A percentile compares a stretch with the other conserved stretches of the same genome.
phyloP scores from a whole-genome alignment of 2,888 invertebrate genomes.

The Thymelicus sylvestris region DNA sequence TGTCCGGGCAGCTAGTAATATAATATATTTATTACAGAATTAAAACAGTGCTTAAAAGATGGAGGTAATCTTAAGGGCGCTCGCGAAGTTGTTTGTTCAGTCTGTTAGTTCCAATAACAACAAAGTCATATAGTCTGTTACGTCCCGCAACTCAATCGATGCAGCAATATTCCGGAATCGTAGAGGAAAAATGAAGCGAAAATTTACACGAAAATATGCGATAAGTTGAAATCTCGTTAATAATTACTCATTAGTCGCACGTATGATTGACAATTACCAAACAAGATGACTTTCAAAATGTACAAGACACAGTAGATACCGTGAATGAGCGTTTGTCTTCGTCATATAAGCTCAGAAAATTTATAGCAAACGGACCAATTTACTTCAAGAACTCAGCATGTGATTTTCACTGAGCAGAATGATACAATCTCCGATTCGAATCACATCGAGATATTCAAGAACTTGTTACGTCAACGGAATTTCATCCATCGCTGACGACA shows the following conservation, averaged over 20 bases:
- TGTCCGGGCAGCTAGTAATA: too few relatives aligned
- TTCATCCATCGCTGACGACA: constrained; percentile 51
- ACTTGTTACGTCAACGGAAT: constrained; percentile 53
- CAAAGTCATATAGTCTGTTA: too few relatives aligned
- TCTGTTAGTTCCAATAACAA: too few relatives aligned
- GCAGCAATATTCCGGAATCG: too few relatives aligned
- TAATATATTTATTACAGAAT: too few relatives aligned
- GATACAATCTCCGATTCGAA: constrained; percentile 45
- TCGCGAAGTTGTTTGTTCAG: too few relatives aligned
- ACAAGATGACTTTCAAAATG: background rate
- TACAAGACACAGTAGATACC: too few relatives aligned
- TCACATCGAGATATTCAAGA: constrained; percentile 43
- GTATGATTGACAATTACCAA: background rate
- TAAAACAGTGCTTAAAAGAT: too few relatives aligned
- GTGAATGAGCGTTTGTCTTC: too few relatives aligned
- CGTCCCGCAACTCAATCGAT: too few relatives aligned
- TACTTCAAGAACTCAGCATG: constrained; percentile 18
- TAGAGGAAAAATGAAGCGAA: too few relatives aligned
- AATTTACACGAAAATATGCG: background rate
- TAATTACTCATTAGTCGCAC: background rate
- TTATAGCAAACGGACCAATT: background rate
- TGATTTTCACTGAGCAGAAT: constrained; percentile 35
- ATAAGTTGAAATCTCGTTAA: background rate
- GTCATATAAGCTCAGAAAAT: background rate
- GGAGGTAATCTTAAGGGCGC: too few relatives aligned